These are phyloP conservation scores for Peromyscus maniculatus DNA, from an alignment of 2,113 vertebrate species.

Conservation along the genomic window DNA sequence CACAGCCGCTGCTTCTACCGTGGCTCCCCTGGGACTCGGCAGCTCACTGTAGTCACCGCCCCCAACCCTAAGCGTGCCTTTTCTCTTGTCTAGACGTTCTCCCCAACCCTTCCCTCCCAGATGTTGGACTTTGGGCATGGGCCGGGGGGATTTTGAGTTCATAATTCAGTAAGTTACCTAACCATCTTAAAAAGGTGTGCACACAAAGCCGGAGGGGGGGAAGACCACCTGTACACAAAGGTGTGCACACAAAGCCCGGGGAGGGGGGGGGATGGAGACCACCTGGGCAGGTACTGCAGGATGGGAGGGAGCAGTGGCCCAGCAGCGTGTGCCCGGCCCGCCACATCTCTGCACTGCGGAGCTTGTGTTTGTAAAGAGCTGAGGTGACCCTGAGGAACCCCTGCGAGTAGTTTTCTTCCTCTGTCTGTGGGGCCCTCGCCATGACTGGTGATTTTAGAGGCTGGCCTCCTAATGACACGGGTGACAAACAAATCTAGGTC, in stretches of 20 bases:
- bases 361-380: background rate
- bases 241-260: too few species aligned
- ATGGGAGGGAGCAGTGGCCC: background rate
- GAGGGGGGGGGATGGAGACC: background rate
- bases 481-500: background rate
- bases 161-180: background rate
- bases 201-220: too few species aligned
- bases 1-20: background rate
- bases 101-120: background rate
- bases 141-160: background rate
- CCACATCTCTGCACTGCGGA: fast-evolving
- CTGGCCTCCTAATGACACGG: background rate
- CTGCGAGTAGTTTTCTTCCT: background rate
- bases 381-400: background rate
- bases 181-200: background rate
- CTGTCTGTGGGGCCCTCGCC: background rate
- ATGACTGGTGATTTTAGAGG: background rate
- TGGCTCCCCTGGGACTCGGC: background rate
- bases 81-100: background rate
- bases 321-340: background rate
- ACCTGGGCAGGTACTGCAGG: fast-evolving
- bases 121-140: background rate
- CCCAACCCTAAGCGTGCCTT: background rate
- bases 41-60: background rate
- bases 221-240: too few species aligned